Conservation (phyloP, 1,140 invertebrate species). For the Microplitis mediator region DNA sequence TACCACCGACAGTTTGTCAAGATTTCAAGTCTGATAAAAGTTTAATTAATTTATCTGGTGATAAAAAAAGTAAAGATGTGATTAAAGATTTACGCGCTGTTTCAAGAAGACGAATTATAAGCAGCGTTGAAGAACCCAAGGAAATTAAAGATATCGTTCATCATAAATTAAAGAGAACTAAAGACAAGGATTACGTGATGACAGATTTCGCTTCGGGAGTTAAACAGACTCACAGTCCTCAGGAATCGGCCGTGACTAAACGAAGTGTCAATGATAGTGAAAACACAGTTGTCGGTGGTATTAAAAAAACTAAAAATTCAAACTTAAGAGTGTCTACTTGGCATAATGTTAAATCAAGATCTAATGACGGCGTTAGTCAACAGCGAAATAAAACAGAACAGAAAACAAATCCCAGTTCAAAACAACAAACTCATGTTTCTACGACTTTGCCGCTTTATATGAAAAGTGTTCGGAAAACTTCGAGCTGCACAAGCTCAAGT, state of each 20-base stretch:
- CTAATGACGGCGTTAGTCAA: neutral
- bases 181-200: neutral
- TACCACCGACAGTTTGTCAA: conserved; percentile 7
- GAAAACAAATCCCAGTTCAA: neutral
- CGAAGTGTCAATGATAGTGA: conserved; percentile 14
- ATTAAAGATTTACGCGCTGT: conserved; percentile 40
- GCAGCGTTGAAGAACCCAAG: conserved; percentile 32
- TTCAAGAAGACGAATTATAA: conserved; percentile 53
- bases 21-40: conserved; percentile 12
- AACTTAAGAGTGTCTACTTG: neutral
- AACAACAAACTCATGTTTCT: conserved; percentile 16
- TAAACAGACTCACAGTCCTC: neutral
- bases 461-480: conserved; percentile 44
- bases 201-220: too few relatives aligned
- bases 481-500: conserved; percentile 30
- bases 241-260: neutral
- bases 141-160: neutral
- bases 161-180: neutral
- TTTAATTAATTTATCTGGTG: neutral
- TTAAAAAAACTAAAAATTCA: neutral
- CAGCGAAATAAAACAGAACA: conserved; percentile 9
- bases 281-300: neutral
- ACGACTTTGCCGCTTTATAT: conserved; percentile 49
- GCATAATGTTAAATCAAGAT: conserved; percentile 18
- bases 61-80: neutral